A percentile compares a stretch with the other conserved stretches of the same genome.
These are phyloP conservation scores for Dolichomitus sp. DNA, from an alignment of 2,888 invertebrate species.

Conservation along the genomic window DNA sequence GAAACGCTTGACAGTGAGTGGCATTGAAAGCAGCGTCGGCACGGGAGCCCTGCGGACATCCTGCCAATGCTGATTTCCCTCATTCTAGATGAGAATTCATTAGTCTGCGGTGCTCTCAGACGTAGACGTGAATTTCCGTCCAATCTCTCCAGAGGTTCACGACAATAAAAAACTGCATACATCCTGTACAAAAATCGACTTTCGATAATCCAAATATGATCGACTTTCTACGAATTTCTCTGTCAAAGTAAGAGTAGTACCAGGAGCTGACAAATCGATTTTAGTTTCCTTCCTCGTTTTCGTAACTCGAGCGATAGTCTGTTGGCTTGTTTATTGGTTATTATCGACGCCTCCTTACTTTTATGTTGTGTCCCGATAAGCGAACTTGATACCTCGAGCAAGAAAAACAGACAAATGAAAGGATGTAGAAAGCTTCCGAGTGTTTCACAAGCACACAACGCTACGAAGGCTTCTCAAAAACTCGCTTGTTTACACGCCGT, in stretches of 20 bases:
- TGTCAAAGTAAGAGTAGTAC: background rate
- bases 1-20: constrained; percentile 35
- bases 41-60: background rate
- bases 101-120: constrained; percentile 61
- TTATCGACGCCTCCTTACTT: background rate
- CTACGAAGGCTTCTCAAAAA: constrained; percentile 1
- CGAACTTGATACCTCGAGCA: background rate
- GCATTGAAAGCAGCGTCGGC: constrained; percentile 23
- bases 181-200: background rate
- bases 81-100: constrained; percentile 73
- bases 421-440: constrained; percentile 1
- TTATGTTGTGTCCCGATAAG: background rate
- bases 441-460: background rate
- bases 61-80: constrained; percentile 73
- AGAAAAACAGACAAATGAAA: background rate
- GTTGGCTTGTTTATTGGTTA: background rate
- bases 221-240: constrained; percentile 5
- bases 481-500: constrained; percentile 33
- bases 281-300: background rate
- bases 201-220: constrained; percentile 37
- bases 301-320: background rate
- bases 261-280: background rate
- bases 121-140: constrained; percentile 35
- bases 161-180: background rate
- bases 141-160: constrained; percentile 13